Conservation (phyloP, 2,888 invertebrate species). For the Phalangium opilio region DNA sequence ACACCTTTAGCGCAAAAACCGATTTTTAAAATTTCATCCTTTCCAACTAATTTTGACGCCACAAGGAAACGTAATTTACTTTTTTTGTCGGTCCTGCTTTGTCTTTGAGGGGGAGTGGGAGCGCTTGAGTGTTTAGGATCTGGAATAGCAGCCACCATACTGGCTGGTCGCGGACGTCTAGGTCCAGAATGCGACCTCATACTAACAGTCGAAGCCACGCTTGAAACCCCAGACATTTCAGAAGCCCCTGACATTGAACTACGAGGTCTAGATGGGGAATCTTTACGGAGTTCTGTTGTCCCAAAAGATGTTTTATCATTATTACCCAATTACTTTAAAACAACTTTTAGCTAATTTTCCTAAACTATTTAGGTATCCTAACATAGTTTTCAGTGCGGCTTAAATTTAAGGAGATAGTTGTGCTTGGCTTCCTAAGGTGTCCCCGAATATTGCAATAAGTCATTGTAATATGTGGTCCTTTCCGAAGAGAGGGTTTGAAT, state of each 20-base stretch:
- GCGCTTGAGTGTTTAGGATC: neutral
- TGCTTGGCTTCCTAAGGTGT: too few relatives aligned
- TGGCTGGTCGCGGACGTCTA: constrained; percentile 47
- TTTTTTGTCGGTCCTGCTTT: constrained; percentile 16
- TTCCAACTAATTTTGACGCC: constrained; percentile 1
- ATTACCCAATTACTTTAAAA: neutral
- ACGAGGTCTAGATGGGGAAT: constrained; percentile 57
- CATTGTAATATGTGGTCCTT: too few relatives aligned
- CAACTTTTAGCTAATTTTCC: too few relatives aligned
- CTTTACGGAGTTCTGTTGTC: neutral
- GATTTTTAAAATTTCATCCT: too few relatives aligned
- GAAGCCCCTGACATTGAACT: constrained; percentile 61
- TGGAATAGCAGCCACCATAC: constrained; percentile 58
- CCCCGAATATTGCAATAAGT: too few relatives aligned
- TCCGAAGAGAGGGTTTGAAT: too few relatives aligned
- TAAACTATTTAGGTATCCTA: too few relatives aligned
- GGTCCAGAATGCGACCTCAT: constrained; percentile 29
- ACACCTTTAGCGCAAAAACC: too few relatives aligned
- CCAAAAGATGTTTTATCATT: too few relatives aligned
- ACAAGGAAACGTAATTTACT: constrained; percentile 4
- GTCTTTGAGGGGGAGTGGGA: constrained; percentile 9
- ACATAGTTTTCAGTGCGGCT: too few relatives aligned
- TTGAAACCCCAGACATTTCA: constrained; percentile 45
- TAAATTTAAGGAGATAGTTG: too few relatives aligned
- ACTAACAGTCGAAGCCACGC: constrained; percentile 29